Conservation (phyloP, 2,113 vertebrate genomes). For the Grus americana region DNA sequence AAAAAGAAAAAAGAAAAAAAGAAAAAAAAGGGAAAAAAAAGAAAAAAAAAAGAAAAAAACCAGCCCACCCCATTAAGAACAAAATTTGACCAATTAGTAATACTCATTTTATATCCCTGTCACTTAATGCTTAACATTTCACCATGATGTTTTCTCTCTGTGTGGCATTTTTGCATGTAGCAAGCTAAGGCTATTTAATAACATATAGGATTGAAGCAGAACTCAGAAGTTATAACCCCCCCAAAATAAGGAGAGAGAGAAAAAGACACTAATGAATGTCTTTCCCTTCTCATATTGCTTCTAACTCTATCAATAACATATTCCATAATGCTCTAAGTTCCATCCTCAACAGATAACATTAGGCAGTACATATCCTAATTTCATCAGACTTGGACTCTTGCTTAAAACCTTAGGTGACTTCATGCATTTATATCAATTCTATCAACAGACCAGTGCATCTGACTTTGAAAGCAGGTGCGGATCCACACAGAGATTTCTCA, state of each 20-base stretch:
- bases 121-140: neutral
- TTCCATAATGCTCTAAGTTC: slow-evolving; percentile 18
- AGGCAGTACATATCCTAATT: slow-evolving; percentile 10
- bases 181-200: neutral
- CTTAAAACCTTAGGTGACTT: slow-evolving; percentile 40
- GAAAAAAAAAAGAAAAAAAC: neutral
- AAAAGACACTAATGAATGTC: neutral
- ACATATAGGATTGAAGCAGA: neutral
- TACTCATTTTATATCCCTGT: neutral
- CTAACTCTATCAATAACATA: slow-evolving; percentile 40
- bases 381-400: slow-evolving; percentile 40
- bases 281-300: slow-evolving; percentile 9
- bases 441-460: slow-evolving; percentile 8
- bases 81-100: neutral
- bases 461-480: neutral
- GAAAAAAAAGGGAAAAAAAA: neutral
- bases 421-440: slow-evolving; percentile 46
- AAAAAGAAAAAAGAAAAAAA: neutral
- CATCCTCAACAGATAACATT: slow-evolving; percentile 38
- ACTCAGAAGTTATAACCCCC: neutral
- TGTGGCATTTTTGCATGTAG: neutral
- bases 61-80: neutral
- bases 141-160: neutral
- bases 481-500: neutral
- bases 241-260: neutral